Evolutionary conservation across 1,140 invertebrate genomes (phyloP), one percentile per base, ranked within the genome.

Genomic region (Drosophila ficusphila): DNA sequence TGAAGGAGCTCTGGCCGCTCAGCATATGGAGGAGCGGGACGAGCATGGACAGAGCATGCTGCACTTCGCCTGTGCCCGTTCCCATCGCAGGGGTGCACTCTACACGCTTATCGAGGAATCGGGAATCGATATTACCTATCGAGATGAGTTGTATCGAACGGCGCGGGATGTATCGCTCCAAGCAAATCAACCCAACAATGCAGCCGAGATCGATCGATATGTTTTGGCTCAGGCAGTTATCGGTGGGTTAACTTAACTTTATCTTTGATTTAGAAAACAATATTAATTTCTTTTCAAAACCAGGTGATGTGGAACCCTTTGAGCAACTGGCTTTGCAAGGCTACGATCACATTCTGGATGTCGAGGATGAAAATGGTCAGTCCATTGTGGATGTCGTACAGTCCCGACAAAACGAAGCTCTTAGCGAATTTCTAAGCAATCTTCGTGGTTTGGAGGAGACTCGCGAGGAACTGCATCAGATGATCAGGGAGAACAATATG

Each of bases 41-140:
- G 96, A 97, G 88, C 95, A 97, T 70, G 97, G 97, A 0, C 96
- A 97, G 90, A 97, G 95, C 39, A 95, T 97, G 92, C 91, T 98
- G n/a, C 97, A 98, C 91, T 97, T 97, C 91, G 96, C 96, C 1
- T 96, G 96, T 0, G 94, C 95, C 0, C 93, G 96, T 14, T 93
- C 95, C 0, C 96, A 97, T 89, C 94, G 95, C 0, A 93, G 95
- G 27, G 95, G 96, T 54, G 95, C 95, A 0, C 92, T 97, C 4
- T 95, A 95, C 79, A 94, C 96, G 57, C 91, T 97, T 2, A 92
- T 98, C 0, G 93, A 96, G 79, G 96, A 97, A 81, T 94, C 95
- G 0, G 94, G 95, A 65, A 94, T 96, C 11, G 96, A 96, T 82
- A 92, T 97, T 29, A 95, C 94, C 0, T 95, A 94, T 68, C 93